A percentile compares a stretch with the other conserved stretches of the same genome.
Conservation (phyloP, 2,888 invertebrate species). For the Campaea margaritaria region DNA sequence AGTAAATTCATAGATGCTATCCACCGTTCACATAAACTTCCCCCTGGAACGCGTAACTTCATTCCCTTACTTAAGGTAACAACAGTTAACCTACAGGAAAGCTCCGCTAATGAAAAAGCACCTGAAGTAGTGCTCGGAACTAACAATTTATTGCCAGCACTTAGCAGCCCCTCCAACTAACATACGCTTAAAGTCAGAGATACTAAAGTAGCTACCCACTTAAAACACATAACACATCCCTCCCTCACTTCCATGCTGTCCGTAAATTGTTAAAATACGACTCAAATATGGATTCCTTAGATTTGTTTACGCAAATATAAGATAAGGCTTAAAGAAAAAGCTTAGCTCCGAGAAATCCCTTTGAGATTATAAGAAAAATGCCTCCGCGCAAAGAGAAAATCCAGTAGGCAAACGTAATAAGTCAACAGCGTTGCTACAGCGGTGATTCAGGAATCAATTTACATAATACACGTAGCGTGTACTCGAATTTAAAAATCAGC, state of each 20-base stretch:
- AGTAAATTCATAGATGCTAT: slow-evolving; percentile 4
- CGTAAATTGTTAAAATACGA: slow-evolving; percentile 21
- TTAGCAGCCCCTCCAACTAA: slow-evolving; percentile 66
- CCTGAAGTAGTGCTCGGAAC: slow-evolving; percentile 68
- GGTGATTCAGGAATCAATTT: slow-evolving; percentile 65
- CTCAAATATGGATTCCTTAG: slow-evolving; percentile 25
- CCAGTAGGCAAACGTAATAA: slow-evolving; percentile 49
- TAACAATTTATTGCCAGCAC: slow-evolving; percentile 76
- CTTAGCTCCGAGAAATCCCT: slow-evolving; percentile 38
- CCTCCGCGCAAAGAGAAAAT: slow-evolving; percentile 38
- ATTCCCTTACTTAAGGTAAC: slow-evolving; percentile 39
- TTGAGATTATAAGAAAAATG: slow-evolving; percentile 45
- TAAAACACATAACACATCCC: slow-evolving; percentile 38
- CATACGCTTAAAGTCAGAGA: slow-evolving; percentile 57
- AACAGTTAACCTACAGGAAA: slow-evolving; percentile 55
- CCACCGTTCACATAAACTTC: slow-evolving; percentile 9
- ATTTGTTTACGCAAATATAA: slow-evolving; percentile 26
- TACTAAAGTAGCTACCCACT: slow-evolving; percentile 42
- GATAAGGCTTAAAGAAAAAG: slow-evolving; percentile 30
- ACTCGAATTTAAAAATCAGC: slow-evolving; percentile 71
- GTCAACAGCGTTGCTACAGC: slow-evolving; percentile 45
- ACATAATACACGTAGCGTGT: slow-evolving; percentile 65
- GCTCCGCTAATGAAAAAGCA: slow-evolving; percentile 70
- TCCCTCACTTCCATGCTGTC: slow-evolving; percentile 10
- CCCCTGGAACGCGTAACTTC: slow-evolving; percentile 29